Percentiles rank a stretch among this genome's conserved stretches.
Conservation (phyloP, 2,797 vertebrate species). For the Chloroceryle inda region DNA sequence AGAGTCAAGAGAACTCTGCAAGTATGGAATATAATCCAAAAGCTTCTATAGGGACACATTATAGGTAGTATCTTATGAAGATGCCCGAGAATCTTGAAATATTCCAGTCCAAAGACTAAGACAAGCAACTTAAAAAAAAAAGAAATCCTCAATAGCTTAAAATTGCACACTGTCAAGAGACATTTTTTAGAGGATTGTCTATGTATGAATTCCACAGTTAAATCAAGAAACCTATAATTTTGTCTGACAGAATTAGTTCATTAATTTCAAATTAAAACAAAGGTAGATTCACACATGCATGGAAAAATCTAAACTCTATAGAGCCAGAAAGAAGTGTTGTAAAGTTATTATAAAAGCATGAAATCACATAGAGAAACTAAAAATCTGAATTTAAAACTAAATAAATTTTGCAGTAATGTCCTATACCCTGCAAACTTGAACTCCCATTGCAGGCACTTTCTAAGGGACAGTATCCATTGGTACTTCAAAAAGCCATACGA, state of each 20-base stretch:
- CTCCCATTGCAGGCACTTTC: not conserved
- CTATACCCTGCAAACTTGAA: not conserved
- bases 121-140: not conserved
- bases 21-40: not conserved
- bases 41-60: not conserved
- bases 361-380: not conserved
- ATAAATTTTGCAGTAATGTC: not conserved
- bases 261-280: conserved; percentile 46
- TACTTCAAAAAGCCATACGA: not conserved
- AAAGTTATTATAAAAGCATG: not conserved
- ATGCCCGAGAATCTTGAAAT: not conserved
- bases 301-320: not conserved
- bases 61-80: not conserved
- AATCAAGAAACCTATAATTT: conserved; percentile 32
- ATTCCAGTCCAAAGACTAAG: not conserved
- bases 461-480: accelerated
- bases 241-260: conserved; percentile 10
- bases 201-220: not conserved
- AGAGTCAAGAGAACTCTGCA: not conserved
- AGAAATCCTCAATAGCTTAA: not conserved
- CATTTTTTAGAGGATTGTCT: not conserved
- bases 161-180: not conserved
- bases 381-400: not conserved
- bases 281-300: not conserved
- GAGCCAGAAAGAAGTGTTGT: not conserved